phyloP scores from a whole-genome alignment of 1,140 invertebrate genomes.

The Anastrepha ludens region DNA sequence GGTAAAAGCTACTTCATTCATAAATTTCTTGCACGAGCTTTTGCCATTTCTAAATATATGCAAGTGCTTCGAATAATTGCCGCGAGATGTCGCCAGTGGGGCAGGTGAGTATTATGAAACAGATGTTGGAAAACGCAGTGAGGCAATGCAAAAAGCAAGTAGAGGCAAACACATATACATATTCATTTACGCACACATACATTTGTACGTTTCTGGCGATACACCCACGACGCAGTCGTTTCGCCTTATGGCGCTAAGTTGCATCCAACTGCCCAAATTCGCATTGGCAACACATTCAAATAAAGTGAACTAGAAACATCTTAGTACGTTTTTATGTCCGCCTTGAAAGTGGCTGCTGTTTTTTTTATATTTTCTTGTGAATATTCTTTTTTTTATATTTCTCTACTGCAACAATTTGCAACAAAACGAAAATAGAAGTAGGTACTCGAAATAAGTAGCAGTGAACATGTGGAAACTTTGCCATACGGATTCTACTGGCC shows the following conservation, averaged over 20 bases:
- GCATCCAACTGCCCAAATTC: slow-evolving; percentile 14
- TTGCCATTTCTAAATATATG: background rate
- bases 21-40: slow-evolving; percentile 17
- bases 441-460: no score
- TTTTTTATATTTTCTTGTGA: background rate
- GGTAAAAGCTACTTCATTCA: slow-evolving; percentile 30
- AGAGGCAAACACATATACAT: background rate
- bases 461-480: background rate
- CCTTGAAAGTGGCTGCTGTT: background rate
- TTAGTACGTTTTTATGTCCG: background rate
- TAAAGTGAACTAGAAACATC: background rate
- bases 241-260: background rate
- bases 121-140: background rate
- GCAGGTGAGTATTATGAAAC: background rate
- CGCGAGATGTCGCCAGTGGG: background rate
- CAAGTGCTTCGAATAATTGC: background rate
- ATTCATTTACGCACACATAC: background rate
- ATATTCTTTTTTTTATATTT: no score
- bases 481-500: background rate
- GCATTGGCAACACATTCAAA: slow-evolving; percentile 28
- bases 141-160: background rate
- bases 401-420: no score
- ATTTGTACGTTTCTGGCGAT: background rate
- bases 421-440: no score
- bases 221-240: background rate